phyloP scores from a whole-genome alignment of 2,113 vertebrate genomes.

The Oxygymnocypris stewartii region DNA sequence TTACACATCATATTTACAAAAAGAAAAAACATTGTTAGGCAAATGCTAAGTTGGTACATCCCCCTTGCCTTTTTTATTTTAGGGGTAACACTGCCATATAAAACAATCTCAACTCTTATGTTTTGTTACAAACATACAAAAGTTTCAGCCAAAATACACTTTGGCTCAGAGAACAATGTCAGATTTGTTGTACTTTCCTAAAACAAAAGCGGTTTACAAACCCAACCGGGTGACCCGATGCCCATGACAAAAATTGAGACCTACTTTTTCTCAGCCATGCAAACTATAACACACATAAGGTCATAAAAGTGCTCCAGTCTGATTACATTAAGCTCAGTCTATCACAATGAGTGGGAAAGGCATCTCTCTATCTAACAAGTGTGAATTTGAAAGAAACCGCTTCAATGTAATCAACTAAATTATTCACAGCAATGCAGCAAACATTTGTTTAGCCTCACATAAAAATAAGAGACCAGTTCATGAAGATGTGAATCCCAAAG shows the following conservation, averaged over 20 bases:
- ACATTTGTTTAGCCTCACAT: slow-evolving; percentile 22
- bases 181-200: not conserved
- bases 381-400: not conserved
- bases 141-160: not conserved
- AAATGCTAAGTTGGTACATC: not conserved
- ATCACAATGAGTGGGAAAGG: slow-evolving; percentile 27
- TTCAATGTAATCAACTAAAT: not conserved
- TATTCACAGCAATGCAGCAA: slow-evolving; percentile 9
- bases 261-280: not conserved
- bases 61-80: not conserved
- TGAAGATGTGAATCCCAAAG: not conserved
- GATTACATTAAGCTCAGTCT: slow-evolving; percentile 1
- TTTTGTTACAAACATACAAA: slow-evolving; percentile 6
- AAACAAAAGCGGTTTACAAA: slow-evolving; percentile 35
- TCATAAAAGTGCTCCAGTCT: slow-evolving; percentile 29
- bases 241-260: slow-evolving; percentile 8
- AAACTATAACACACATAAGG: slow-evolving; percentile 6
- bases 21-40: not conserved
- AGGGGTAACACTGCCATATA: not conserved
- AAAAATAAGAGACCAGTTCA: not conserved
- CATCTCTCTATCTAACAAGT: slow-evolving; percentile 10
- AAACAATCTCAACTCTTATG: not conserved
- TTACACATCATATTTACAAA: not conserved
- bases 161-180: slow-evolving; percentile 17
- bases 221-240: not conserved